Conservation (phyloP, 2,888 invertebrate species). For the Andrena hattorfiana region DNA sequence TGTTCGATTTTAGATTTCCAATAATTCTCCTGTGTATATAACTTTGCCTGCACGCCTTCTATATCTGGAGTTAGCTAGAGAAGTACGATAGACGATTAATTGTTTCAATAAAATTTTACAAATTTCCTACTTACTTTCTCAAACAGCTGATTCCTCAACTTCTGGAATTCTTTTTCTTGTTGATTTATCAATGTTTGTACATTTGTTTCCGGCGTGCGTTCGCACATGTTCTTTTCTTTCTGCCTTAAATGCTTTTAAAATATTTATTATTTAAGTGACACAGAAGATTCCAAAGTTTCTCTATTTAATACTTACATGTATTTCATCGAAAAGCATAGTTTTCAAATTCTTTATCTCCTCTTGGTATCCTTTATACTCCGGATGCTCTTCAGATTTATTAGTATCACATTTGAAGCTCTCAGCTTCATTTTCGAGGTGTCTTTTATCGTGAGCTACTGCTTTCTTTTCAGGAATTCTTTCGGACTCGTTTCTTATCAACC, state of each 20-base stretch:
- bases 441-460: slow-evolving; percentile 44
- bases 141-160: slow-evolving; percentile 85
- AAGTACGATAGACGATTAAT: slow-evolving; percentile 3
- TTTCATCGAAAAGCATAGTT: slow-evolving; percentile 79
- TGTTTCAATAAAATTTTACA: not conserved
- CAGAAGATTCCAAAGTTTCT: not conserved
- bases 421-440: slow-evolving; percentile 54
- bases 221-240: slow-evolving; percentile 68
- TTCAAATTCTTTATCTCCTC: slow-evolving; percentile 79
- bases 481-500: slow-evolving; percentile 85
- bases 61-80: slow-evolving; percentile 76
- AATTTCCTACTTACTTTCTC: slow-evolving; percentile 71
- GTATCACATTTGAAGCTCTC: slow-evolving; percentile 43
- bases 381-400: slow-evolving; percentile 58
- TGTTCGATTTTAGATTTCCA: slow-evolving; percentile 82
- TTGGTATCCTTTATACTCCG: slow-evolving; percentile 76
- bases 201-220: slow-evolving; percentile 82
- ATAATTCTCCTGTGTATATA: slow-evolving; percentile 78
- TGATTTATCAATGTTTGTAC: slow-evolving; percentile 85
- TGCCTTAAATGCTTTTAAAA: slow-evolving; percentile 74
- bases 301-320: slow-evolving; percentile 72
- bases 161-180: slow-evolving; percentile 86
- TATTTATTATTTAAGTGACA: slow-evolving; percentile 23
- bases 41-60: slow-evolving; percentile 77
- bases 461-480: slow-evolving; percentile 79